phyloP scores from a whole-genome alignment of 2,797 vertebrate species.

The Enteromius fasciolatus region DNA sequence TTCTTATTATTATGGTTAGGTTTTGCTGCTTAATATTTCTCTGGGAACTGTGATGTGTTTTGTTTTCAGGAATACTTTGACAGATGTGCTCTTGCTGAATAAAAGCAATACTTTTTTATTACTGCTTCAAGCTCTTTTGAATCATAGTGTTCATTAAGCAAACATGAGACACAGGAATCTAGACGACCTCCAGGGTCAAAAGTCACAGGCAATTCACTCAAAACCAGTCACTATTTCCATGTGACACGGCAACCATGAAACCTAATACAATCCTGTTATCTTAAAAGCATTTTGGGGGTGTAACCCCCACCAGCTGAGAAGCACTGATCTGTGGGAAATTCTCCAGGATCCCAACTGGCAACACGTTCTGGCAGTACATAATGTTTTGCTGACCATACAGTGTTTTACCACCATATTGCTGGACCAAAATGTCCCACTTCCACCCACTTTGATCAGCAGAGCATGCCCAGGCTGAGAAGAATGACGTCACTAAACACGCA shows the following conservation, averaged over 20 bases:
- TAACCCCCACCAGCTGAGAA: background rate
- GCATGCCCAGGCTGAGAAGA: background rate
- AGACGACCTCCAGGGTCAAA: conserved; percentile 2
- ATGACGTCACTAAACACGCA: conserved; percentile 1
- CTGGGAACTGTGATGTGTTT: background rate
- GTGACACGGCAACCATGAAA: background rate
- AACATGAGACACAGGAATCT: background rate
- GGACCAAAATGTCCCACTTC: background rate
- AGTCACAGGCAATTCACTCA: conserved; percentile 9
- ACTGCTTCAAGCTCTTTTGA: background rate
- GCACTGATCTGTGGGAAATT: background rate
- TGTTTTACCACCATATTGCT: conserved; percentile 29
- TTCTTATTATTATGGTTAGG: background rate
- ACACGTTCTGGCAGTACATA: conserved; percentile 16
- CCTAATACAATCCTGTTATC: conserved; percentile 2
- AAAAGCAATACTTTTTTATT: background rate
- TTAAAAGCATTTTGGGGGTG: background rate
- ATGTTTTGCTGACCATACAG: conserved; percentile 39
- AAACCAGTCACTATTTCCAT: background rate
- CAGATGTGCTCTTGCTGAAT: background rate
- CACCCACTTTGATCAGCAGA: background rate
- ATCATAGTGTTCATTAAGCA: background rate
- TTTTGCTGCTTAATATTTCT: background rate
- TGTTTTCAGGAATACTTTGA: background rate
- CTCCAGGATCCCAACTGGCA: background rate